Base-by-base conservation (phyloP, 2,888 invertebrate genomes). In the Ennomos erosarius region DNA sequence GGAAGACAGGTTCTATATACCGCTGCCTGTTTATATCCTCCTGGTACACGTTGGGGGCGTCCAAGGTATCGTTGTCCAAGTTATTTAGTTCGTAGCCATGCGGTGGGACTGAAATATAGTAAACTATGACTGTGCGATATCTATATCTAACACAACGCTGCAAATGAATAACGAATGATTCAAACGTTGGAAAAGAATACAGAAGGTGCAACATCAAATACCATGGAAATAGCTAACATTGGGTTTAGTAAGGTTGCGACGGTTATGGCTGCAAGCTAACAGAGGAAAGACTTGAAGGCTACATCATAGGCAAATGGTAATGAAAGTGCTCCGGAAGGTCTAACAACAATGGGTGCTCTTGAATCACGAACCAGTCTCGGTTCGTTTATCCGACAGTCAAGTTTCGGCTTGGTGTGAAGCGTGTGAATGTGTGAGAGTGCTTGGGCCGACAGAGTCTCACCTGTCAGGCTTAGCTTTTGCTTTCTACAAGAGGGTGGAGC, bases 391-490 rank as follows among this genome's bases (percentile, higher is more conserved):
- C 69, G 65, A 67, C 58, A 67, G 69, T 69, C 69, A 59, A 55
- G 57, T 67, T 56, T 67, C 69, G 67, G 69, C 58, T 67, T 57
- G 13, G 59, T 62, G 62, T 66, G 57, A 68, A 65, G 67, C 67
- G 67, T 59, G 68, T 61, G 51, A 44, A 54, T 57, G 58, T 65
- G 62, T 70, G 68, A 71, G 67, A 59, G 70, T 74, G 75, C 75
- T 74, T 65, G 69, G 73, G 78, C 79, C 78, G 81, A 79, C 81
- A 81, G 81, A 65, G 71, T 82, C 87, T 91, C 92, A 93, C 93
- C 93, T 90, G 93, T 90, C 88, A 95, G 95, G 87, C 95, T 95
- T 85, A 95, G 94, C 82, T 94, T 94, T 80, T 94, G 95, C 85
- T 95, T 95, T 82, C 95, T 93, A 84, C 93, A 88, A 75, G 93